A percentile compares a stretch with the other conserved stretches of the same genome.
Conservation (phyloP, 2,113 vertebrate species). For the Silurus meridionalis region DNA sequence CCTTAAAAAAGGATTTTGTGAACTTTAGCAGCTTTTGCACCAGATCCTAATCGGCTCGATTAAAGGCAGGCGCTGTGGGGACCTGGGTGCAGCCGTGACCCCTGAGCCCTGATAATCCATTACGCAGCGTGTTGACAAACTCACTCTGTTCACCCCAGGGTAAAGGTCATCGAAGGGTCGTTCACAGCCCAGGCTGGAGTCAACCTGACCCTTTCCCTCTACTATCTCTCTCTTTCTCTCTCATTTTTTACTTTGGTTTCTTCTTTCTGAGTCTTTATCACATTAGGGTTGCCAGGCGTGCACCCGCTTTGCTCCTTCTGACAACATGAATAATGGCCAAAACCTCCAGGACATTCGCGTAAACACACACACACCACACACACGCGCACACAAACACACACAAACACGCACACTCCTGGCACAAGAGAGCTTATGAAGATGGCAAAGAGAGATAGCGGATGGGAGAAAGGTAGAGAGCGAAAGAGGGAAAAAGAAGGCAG, state of each 20-base stretch:
- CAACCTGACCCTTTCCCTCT: conserved; percentile 34
- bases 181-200: conserved; percentile 65
- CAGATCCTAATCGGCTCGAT: background rate
- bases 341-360: conserved; percentile 9
- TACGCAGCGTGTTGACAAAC: conserved; percentile 69
- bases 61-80: background rate
- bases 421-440: conserved; percentile 30
- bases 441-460: conserved; percentile 39
- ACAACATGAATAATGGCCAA: conserved; percentile 29
- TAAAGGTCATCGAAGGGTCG: conserved; percentile 73
- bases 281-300: conserved; percentile 27
- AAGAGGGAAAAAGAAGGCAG: conserved; percentile 47
- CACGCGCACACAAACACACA: too few species aligned
- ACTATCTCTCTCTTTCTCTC: conserved; percentile 51
- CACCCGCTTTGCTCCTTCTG: conserved; percentile 4
- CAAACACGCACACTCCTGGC: background rate
- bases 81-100: conserved; percentile 30
- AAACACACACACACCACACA: too few species aligned
- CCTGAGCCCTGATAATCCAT: conserved; percentile 67
- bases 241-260: conserved; percentile 15
- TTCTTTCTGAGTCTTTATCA: conserved; percentile 15
- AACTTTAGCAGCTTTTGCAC: background rate
- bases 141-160: conserved; percentile 65
- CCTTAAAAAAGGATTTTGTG: background rate
- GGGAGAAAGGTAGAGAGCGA: background rate